Evolutionary conservation across 2,797 vertebrate species (phyloP), one percentile per base, ranked within the genome.

Genomic region (Siniperca scherzeri): DNA sequence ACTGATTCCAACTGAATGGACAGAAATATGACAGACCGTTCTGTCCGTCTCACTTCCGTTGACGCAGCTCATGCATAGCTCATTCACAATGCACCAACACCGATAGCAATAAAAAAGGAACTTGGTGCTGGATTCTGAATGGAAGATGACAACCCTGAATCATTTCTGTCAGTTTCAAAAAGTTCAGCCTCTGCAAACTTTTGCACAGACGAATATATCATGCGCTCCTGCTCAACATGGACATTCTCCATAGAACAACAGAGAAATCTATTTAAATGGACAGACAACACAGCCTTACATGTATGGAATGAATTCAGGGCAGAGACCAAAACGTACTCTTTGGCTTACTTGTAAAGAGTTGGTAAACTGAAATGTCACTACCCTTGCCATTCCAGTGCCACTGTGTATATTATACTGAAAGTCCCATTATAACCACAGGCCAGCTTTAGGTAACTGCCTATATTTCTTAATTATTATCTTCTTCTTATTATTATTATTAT

Each of bases 131-230:
- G 55, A 52, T 17, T 60, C 13, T 66, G 55, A 74, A 66, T 36
- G 50, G 66, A 71, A 57, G 66, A 59, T 46, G 77, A 82, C 80
- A 71, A 38, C 33, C 12, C 14, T 27, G 64, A 80, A 70, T 72
- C 67, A 46, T 57, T 48, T 55, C 53, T 77, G 74, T 61, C 22
- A 44, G 36, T 25, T 73, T 53, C 17, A 56, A 22, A 57, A 59
- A 30, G 59, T 65, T 60, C 38, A 27, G 46, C 44, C 50, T 60
- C 10, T 27, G 8, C 27, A 61, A 73, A 70, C 46, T 38, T 74
- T 60, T 3, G 62, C 17, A 73, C 19, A 78, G 12, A 70, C 21
- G 5, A 25, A 25, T 6, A 4, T 5, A 40, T 42, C 59, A 27
- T 14, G 3, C 14, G 0, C 16, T n/a, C 11, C 25, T 44, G 33